Conservation (phyloP, 2,888 invertebrate species). For the Hydrotaea cyrtoneurina region DNA sequence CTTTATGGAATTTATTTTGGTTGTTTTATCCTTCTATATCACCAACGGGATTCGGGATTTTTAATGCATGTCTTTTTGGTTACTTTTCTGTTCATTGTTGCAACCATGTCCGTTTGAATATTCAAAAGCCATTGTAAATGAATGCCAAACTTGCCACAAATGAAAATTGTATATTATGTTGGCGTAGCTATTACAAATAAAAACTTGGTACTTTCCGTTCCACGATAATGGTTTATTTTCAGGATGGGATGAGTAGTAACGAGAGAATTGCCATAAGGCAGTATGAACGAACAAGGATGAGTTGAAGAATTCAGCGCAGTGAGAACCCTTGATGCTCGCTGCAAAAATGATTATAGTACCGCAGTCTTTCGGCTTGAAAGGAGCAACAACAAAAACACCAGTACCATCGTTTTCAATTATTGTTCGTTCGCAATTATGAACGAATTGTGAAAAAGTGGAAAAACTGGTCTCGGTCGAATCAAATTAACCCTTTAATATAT, state of each 20-base stretch:
- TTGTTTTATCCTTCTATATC: not conserved
- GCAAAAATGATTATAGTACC: not conserved
- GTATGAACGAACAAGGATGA: slow-evolving; percentile 40
- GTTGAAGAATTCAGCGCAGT: slow-evolving; percentile 46
- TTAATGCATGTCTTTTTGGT: not conserved
- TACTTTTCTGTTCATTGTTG: slow-evolving; percentile 28
- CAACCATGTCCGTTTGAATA: slow-evolving; percentile 46
- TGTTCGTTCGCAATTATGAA: not conserved
- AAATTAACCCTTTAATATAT: too few relatives aligned
- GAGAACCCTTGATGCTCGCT: slow-evolving; percentile 35
- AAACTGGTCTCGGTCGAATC: too few relatives aligned
- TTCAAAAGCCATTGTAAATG: slow-evolving; percentile 54
- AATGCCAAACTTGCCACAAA: slow-evolving; percentile 52
- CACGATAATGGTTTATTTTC: not conserved
- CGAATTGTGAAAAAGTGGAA: not conserved
- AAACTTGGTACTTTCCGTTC: not conserved
- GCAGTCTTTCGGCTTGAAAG: not conserved
- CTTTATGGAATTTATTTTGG: not conserved
- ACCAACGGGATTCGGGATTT: not conserved
- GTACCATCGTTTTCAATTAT: not conserved
- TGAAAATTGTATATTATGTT: slow-evolving; percentile 47
- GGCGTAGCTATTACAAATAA: not conserved
- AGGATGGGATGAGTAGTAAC: not conserved
- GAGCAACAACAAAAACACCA: not conserved
- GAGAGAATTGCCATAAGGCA: not conserved